Conservation (phyloP, 2,113 vertebrate species). For the Poecile atricapillus region DNA sequence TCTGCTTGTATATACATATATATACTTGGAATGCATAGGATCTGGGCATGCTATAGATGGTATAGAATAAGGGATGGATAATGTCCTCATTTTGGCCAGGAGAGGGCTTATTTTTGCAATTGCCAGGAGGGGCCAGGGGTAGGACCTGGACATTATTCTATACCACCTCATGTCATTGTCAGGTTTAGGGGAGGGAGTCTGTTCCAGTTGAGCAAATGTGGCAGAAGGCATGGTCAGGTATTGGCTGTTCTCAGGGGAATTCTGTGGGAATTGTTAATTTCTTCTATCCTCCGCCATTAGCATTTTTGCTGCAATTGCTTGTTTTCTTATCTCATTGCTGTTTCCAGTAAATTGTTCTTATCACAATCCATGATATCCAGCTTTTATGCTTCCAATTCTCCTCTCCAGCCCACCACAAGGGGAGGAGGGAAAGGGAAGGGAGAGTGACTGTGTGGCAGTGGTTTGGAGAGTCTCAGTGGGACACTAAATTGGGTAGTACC, state of each 20-base stretch:
- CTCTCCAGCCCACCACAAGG: not conserved
- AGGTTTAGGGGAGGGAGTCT: not conserved
- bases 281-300: not conserved
- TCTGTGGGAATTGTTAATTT: not conserved
- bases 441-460: not conserved
- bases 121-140: not conserved
- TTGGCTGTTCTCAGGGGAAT: not conserved
- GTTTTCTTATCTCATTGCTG: not conserved
- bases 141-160: not conserved
- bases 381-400: not conserved
- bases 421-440: not conserved
- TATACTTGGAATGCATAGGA: not conserved
- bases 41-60: not conserved
- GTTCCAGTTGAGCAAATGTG: fast-evolving
- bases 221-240: not conserved
- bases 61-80: not conserved
- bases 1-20: not conserved
- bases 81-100: not conserved
- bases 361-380: not conserved
- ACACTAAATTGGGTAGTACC: not conserved
- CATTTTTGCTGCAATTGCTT: not conserved
- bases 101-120: not conserved
- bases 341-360: not conserved
- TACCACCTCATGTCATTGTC: too few relatives aligned
- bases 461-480: not conserved